phyloP scores from a whole-genome alignment of 2,797 vertebrate species.

The Sorex maritimensis region DNA sequence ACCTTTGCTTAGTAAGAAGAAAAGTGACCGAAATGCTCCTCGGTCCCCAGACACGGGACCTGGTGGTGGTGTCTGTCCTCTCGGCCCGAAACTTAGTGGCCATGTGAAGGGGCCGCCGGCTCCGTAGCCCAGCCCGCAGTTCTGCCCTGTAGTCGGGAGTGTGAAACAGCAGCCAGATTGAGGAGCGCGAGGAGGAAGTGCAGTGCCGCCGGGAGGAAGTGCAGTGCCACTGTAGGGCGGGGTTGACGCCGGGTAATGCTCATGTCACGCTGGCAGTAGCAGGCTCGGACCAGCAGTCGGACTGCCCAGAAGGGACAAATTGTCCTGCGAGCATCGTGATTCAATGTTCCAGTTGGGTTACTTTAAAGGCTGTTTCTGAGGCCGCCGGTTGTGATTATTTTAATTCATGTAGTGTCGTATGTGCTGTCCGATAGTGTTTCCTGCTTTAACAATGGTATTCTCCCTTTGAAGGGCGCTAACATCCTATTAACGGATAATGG shows the following conservation, averaged over 20 bases:
- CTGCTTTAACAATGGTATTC: slow-evolving; percentile 86
- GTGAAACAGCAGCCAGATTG: too few species aligned
- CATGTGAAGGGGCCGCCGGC: too few species aligned
- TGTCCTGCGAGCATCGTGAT: slow-evolving; percentile 46
- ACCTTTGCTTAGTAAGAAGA: background rate
- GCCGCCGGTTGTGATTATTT: slow-evolving; percentile 59
- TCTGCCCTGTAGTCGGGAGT: too few species aligned
- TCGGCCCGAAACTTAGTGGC: too few species aligned
- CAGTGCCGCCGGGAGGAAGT: too few species aligned
- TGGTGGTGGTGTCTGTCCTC: too few species aligned
- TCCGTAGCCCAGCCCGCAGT: too few species aligned
- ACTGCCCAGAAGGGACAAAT: background rate
- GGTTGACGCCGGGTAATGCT: background rate
- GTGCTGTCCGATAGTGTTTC: slow-evolving; percentile 38
- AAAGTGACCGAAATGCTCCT: slow-evolving; percentile 2
- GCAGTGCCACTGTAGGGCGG: too few species aligned
- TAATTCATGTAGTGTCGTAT: background rate
- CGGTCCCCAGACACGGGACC: too few species aligned
- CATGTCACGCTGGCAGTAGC: slow-evolving; percentile 48
- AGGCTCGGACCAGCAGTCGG: slow-evolving; percentile 1
- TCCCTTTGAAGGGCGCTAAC: slow-evolving; percentile 96
- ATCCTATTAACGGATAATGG: slow-evolving; percentile 99
- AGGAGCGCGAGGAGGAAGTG: too few species aligned
- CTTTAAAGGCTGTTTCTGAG: slow-evolving; percentile 54
- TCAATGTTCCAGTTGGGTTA: slow-evolving; percentile 53